phyloP scores from a whole-genome alignment of 2,113 vertebrate genomes.

The Hipposideros armiger region DNA sequence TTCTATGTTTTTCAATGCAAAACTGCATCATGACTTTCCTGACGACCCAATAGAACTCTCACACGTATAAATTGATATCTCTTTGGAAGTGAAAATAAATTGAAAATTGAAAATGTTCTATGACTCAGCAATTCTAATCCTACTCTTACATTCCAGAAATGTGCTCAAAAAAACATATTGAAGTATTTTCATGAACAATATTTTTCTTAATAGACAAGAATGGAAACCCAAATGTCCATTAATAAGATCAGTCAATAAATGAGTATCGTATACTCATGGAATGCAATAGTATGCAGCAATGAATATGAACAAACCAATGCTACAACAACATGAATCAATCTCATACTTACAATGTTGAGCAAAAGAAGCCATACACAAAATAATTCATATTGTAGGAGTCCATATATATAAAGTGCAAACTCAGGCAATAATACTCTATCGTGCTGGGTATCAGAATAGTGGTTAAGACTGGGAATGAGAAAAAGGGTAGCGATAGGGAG shows the following conservation, averaged over 20 bases:
- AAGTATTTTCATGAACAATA: neutral
- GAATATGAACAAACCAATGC: neutral
- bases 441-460: neutral
- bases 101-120: slow-evolving; percentile 47
- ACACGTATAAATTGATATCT: neutral
- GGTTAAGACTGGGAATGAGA: neutral
- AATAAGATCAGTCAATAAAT: neutral
- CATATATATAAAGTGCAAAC: neutral
- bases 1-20: too few species aligned
- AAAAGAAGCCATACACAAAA: slow-evolving; percentile 24
- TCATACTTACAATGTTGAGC: neutral
- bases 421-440: neutral
- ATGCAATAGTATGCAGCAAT: neutral
- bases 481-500: neutral
- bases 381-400: neutral
- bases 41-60: neutral
- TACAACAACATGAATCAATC: neutral
- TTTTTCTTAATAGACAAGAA: slow-evolving; percentile 34
- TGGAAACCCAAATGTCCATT: neutral
- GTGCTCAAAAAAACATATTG: neutral
- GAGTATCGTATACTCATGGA: neutral
- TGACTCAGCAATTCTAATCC: slow-evolving; percentile 35
- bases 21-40: too few species aligned
- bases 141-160: neutral
- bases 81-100: slow-evolving; percentile 22